Conservation (phyloP, 2,113 vertebrate genomes). For the Benitochromis conjunctus region DNA sequence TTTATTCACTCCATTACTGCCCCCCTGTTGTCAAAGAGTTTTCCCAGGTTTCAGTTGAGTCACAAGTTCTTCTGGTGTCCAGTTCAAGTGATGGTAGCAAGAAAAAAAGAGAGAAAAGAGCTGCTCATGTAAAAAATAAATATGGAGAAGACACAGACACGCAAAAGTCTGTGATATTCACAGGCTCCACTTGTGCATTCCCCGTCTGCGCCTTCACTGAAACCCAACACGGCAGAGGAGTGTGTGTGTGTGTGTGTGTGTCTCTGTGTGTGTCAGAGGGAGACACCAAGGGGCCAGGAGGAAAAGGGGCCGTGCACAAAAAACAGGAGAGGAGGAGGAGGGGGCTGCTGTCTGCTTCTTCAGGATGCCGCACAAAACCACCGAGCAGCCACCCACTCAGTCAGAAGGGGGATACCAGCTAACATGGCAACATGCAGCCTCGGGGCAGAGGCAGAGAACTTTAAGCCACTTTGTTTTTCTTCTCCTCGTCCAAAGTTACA, state of each 20-base stretch:
- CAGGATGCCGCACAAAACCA: slow-evolving; percentile 42
- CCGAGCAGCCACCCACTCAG: slow-evolving; percentile 17
- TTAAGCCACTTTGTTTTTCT: slow-evolving; percentile 2
- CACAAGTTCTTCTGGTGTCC: neutral
- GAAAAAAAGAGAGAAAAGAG: neutral
- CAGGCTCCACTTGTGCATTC: slow-evolving; percentile 72
- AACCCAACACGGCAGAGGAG: slow-evolving; percentile 61
- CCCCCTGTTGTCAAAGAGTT: slow-evolving; percentile 2
- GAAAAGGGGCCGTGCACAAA: slow-evolving; percentile 28
- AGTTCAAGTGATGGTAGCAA: neutral
- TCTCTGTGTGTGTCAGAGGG: slow-evolving; percentile 4
- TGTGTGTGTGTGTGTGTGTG: slow-evolving; percentile 7
- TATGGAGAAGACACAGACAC: slow-evolving; percentile 19
- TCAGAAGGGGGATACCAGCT: slow-evolving; percentile 4
- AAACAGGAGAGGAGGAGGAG: neutral
- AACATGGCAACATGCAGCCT: slow-evolving; percentile 24
- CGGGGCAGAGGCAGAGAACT: neutral
- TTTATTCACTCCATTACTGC: slow-evolving; percentile 1
- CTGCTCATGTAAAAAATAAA: slow-evolving; percentile 37
- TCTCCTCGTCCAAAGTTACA: slow-evolving; percentile 7
- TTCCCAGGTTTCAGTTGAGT: neutral
- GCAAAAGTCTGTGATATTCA: slow-evolving; percentile 63
- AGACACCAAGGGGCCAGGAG: slow-evolving; percentile 26
- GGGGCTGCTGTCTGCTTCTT: neutral
- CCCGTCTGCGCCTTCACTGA: slow-evolving; percentile 68